Conservation (phyloP, 2,888 invertebrate species). For the Bombyx huttoni region DNA sequence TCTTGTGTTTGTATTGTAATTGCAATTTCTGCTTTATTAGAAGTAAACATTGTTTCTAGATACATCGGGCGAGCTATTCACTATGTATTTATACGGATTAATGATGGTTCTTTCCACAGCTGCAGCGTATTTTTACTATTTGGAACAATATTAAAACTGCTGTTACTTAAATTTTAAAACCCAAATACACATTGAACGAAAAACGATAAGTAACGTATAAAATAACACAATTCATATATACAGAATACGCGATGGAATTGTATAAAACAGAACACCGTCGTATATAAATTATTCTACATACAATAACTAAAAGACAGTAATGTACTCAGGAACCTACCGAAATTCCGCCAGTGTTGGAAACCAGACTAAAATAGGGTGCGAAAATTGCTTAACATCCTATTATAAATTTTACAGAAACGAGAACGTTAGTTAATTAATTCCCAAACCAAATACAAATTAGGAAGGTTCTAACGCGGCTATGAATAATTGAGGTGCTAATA, state of each 20-base stretch:
- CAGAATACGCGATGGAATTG: background rate
- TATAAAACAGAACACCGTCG: background rate
- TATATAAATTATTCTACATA: background rate
- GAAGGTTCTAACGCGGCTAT: slow-evolving; percentile 3
- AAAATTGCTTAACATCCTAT: background rate
- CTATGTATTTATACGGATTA: too few relatives aligned
- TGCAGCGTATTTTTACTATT: too few relatives aligned
- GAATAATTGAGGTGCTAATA: slow-evolving; percentile 11
- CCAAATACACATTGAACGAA: too few relatives aligned
- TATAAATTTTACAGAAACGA: background rate
- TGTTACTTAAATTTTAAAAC: too few relatives aligned
- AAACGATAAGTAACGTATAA: background rate
- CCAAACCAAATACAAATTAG: slow-evolving; percentile 7
- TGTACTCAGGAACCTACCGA: too few relatives aligned
- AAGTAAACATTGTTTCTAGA: too few relatives aligned
- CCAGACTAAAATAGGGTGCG: background rate
- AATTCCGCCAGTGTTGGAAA: background rate
- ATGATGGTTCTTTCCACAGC: too few relatives aligned
- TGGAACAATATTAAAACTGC: too few relatives aligned
- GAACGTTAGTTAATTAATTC: slow-evolving; percentile 1
- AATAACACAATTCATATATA: background rate
- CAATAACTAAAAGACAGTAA: too few relatives aligned
- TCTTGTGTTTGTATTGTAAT: too few relatives aligned
- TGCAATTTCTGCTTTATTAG: too few relatives aligned
- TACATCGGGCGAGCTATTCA: too few relatives aligned